Percentiles rank a stretch among this genome's conserved stretches.
These are phyloP conservation scores for Hemistola chrysoprasaria DNA, from an alignment of 2,888 invertebrate genomes.

Conservation along the genomic window DNA sequence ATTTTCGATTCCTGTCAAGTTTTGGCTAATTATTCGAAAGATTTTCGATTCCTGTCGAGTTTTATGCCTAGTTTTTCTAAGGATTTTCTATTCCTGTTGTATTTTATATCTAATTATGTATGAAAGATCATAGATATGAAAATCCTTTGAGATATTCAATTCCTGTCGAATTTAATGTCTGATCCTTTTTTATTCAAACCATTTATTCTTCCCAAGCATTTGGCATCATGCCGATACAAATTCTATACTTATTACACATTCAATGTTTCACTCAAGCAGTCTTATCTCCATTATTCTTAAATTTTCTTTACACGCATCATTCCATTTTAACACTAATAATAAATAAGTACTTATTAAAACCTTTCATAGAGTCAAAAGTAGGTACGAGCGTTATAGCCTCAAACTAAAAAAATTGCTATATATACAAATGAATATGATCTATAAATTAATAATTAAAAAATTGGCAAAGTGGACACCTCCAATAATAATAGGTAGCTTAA, in stretches of 20 bases:
- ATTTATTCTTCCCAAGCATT: constrained; percentile 3
- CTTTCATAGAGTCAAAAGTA: background rate
- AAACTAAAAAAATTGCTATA: constrained; percentile 1
- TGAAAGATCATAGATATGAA: too few species aligned
- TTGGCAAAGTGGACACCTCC: background rate
- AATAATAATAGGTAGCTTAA: constrained; percentile 1
- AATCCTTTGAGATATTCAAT: too few species aligned
- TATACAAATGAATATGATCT: constrained; percentile 1
- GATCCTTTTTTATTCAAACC: constrained; percentile 4
- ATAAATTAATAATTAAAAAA: background rate
- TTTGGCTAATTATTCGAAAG: too few species aligned
- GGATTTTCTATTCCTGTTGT: too few species aligned
- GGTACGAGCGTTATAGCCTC: background rate
- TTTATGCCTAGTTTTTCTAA: too few species aligned
- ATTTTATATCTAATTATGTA: too few species aligned
- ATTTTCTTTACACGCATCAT: background rate
- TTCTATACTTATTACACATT: constrained; percentile 10
- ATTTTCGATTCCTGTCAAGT: too few species aligned
- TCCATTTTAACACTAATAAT: too few species aligned
- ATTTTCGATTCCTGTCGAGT: too few species aligned
- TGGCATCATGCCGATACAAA: constrained; percentile 9
- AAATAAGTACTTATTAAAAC: too few species aligned
- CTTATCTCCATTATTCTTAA: constrained; percentile 17
- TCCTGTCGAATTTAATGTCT: too few species aligned
- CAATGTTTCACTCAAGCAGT: constrained; percentile 20